Percentiles rank a stretch among this genome's conserved stretches.
Conservation (phyloP, 1,140 invertebrate genomes). For the Drosophila truncata region DNA sequence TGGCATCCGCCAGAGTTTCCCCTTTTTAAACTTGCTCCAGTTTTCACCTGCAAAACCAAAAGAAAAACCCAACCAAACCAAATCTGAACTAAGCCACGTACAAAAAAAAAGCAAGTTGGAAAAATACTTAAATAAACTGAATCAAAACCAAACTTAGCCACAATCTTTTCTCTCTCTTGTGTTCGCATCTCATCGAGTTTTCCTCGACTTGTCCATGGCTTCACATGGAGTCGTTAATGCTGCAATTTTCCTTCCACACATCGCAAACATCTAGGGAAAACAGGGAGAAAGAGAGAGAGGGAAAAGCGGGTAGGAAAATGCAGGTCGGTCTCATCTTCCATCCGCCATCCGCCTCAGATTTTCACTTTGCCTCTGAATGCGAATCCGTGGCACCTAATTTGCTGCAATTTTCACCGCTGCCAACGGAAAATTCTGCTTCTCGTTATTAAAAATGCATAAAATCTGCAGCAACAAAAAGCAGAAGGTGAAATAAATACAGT, state of each 20-base stretch:
- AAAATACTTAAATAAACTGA: slow-evolving; percentile 39
- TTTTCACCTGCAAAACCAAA: slow-evolving; percentile 43
- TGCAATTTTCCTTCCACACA: slow-evolving; percentile 52
- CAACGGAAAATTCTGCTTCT: slow-evolving; percentile 47
- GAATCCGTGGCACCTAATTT: slow-evolving; percentile 71
- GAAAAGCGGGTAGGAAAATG: slow-evolving; percentile 23
- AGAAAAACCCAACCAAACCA: slow-evolving; percentile 24
- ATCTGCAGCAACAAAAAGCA: slow-evolving; percentile 36
- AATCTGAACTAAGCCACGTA: slow-evolving; percentile 36
- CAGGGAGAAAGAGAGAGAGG: background rate
- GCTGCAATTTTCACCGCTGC: slow-evolving; percentile 71
- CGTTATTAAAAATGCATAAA: slow-evolving; percentile 77
- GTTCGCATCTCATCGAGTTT: slow-evolving; percentile 25
- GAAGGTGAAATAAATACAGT: slow-evolving; percentile 20
- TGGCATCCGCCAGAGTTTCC: slow-evolving; percentile 35
- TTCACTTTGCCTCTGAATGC: slow-evolving; percentile 15
- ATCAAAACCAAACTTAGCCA: slow-evolving; percentile 55
- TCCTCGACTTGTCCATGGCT: slow-evolving; percentile 39
- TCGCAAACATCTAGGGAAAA: slow-evolving; percentile 30
- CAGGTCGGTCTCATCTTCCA: slow-evolving; percentile 34
- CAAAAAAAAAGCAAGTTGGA: slow-evolving; percentile 8
- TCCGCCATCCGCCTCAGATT: slow-evolving; percentile 16
- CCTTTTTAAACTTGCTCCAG: slow-evolving; percentile 33
- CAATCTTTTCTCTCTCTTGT: slow-evolving; percentile 40
- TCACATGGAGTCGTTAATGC: slow-evolving; percentile 69